Percentiles rank a stretch among this genome's conserved stretches.
Conservation (phyloP, 2,113 vertebrate genomes). For the Catagonus wagneri region DNA sequence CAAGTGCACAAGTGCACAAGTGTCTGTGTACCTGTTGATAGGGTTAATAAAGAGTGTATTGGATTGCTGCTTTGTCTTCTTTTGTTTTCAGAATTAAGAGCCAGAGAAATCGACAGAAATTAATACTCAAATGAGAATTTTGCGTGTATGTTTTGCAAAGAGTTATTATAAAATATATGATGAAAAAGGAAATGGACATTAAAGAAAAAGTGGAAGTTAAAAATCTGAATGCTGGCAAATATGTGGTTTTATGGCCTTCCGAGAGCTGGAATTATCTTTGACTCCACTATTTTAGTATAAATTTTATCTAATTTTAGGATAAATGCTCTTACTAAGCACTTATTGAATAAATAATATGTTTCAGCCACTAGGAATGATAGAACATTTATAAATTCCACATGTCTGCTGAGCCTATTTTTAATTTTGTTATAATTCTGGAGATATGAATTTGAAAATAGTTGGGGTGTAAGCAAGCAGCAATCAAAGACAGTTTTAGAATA, state of each 20-base stretch:
- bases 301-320: background rate
- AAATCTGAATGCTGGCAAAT: background rate
- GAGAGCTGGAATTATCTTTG: background rate
- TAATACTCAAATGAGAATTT: background rate
- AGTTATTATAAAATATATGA: background rate
- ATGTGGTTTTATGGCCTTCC: background rate
- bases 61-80: background rate
- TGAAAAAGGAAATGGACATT: background rate
- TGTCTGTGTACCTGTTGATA: background rate
- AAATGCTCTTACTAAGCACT: background rate
- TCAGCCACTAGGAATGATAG: background rate
- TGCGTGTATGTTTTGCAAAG: background rate
- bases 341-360: constrained; percentile 14
- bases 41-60: background rate
- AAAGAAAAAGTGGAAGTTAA: background rate
- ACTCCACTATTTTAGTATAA: background rate
- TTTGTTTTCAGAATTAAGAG: background rate
- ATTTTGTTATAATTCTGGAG: background rate
- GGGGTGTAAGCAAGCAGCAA: background rate
- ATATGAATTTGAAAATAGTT: background rate
- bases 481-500: background rate
- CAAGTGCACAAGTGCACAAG: background rate
- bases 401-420: background rate
- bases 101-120: background rate
- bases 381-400: background rate